phyloP scores from a whole-genome alignment of 2,888 invertebrate species.

The Cheilosia impressa region DNA sequence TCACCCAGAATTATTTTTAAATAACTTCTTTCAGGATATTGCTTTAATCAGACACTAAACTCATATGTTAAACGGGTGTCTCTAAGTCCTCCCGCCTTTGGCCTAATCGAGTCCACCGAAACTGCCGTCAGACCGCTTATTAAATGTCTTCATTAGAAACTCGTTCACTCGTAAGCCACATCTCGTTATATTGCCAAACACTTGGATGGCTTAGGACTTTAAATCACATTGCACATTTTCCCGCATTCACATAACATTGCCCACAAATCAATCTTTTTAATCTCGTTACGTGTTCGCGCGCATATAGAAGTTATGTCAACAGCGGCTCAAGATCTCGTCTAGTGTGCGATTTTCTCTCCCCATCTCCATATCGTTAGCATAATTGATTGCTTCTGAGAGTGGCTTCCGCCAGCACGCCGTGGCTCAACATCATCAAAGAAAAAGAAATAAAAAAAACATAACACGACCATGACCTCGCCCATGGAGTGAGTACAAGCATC shows the following conservation, averaged over 20 bases:
- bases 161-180: too few species aligned
- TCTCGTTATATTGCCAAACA: too few species aligned
- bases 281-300: conserved; percentile 50
- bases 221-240: conserved; percentile 16
- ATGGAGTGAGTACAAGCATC: conserved; percentile 31
- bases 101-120: too few species aligned
- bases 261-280: conserved; percentile 64
- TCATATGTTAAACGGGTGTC: too few species aligned
- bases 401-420: conserved; percentile 33
- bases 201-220: background rate
- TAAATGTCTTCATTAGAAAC: too few species aligned
- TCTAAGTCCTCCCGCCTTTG: too few species aligned
- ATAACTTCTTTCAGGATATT: too few species aligned
- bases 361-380: conserved; percentile 23
- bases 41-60: too few species aligned
- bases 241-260: conserved; percentile 50
- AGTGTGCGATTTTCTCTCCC: conserved; percentile 20
- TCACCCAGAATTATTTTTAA: too few species aligned
- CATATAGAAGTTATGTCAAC: conserved; percentile 54
- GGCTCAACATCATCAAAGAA: background rate
- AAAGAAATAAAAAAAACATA: conserved; percentile 24
- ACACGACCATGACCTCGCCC: conserved; percentile 75
- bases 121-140: too few species aligned
- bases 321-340: conserved; percentile 6
- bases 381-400: conserved; percentile 37